phyloP scores from a whole-genome alignment of 2,797 vertebrate species.

The Eospalax fontanierii region DNA sequence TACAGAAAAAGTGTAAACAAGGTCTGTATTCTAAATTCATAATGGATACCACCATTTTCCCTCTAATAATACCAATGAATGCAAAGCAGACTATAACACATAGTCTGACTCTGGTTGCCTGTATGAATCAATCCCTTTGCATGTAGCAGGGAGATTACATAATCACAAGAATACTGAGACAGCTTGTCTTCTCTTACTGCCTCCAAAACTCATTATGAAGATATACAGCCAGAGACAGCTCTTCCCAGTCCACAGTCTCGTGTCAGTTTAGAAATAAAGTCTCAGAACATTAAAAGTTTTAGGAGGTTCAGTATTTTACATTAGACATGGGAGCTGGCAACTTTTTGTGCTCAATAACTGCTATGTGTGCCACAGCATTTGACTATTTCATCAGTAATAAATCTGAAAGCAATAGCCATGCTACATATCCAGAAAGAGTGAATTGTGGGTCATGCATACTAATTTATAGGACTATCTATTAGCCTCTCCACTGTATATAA shows the following conservation, averaged over 20 bases:
- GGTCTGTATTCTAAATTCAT: slow-evolving; percentile 16
- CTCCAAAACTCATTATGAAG: background rate
- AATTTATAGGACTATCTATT: background rate
- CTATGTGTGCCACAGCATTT: background rate
- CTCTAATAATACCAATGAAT: background rate
- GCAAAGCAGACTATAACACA: background rate
- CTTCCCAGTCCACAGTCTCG: background rate
- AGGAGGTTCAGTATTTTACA: background rate
- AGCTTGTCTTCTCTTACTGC: background rate
- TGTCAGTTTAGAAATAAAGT: background rate
- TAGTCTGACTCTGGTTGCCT: background rate
- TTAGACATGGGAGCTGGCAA: background rate
- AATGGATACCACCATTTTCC: background rate
- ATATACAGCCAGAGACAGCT: background rate
- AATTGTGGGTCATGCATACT: background rate
- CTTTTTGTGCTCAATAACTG: background rate
- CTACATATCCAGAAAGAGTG: background rate
- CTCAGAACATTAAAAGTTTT: background rate
- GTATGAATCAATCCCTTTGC: background rate
- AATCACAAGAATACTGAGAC: background rate
- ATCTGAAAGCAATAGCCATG: background rate
- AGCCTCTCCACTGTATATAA: background rate
- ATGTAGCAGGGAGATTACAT: background rate
- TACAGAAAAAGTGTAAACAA: background rate
- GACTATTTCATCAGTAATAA: background rate